phyloP scores from a whole-genome alignment of 1,140 invertebrate genomes.

The Venustaconcha ellipsiformis region DNA sequence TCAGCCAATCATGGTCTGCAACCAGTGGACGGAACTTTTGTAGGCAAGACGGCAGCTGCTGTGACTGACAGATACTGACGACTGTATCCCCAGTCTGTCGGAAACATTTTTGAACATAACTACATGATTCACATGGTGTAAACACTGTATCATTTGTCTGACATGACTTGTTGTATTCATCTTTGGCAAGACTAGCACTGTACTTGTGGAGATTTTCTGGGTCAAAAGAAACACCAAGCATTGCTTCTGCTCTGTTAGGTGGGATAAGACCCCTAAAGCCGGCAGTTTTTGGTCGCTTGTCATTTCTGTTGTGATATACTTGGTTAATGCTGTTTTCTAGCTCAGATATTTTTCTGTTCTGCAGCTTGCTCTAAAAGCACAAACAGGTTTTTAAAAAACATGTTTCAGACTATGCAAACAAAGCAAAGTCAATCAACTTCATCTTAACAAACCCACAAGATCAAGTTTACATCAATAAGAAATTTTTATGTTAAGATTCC shows the following conservation, averaged over 20 bases:
- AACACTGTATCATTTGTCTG: constrained; percentile 67
- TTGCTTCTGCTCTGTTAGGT: constrained; percentile 39
- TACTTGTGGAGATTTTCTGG: constrained; percentile 23
- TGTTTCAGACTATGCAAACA: too few relatives aligned
- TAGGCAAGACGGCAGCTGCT: constrained; percentile 59
- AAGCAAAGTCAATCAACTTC: too few relatives aligned
- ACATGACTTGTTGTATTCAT: constrained; percentile 59
- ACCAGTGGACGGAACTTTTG: constrained; percentile 55
- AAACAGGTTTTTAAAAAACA: too few relatives aligned
- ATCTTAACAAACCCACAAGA: too few relatives aligned
- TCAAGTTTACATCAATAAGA: too few relatives aligned
- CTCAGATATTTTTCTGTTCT: constrained; percentile 48
- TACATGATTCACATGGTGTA: constrained; percentile 66
- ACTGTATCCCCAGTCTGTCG: constrained; percentile 53
- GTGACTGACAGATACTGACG: constrained; percentile 55
- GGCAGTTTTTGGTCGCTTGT: constrained; percentile 31
- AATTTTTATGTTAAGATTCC: too few relatives aligned
- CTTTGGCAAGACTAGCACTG: constrained; percentile 36
- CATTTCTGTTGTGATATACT: too few relatives aligned
- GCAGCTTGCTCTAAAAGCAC: constrained; percentile 51
- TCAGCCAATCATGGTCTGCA: constrained; percentile 56
- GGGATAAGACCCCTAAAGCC: constrained; percentile 44
- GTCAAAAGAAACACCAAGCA: constrained; percentile 15
- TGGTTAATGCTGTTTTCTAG: constrained; percentile 41
- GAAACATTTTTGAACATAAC: constrained; percentile 60